A percentile compares a stretch with the other conserved stretches of the same genome.
These are phyloP conservation scores for Tromatobia lineatoria DNA, from an alignment of 2,888 invertebrate genomes.

Conservation along the genomic window DNA sequence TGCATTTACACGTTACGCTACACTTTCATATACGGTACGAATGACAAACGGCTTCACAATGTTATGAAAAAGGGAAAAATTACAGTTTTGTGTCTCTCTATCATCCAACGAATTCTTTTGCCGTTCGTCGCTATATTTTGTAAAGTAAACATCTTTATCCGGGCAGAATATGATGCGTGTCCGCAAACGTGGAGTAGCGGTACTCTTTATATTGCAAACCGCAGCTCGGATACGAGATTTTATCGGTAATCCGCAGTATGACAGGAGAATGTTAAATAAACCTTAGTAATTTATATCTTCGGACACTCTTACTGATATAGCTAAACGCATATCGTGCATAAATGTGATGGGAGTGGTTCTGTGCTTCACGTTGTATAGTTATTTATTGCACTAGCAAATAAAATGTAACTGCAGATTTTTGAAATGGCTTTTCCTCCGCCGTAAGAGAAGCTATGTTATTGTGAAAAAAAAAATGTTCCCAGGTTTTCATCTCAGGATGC, in stretches of 20 bases:
- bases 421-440: no score
- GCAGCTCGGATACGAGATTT: background rate
- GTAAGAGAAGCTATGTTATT: no score
- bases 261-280: background rate
- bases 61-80: background rate
- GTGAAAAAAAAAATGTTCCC: no score
- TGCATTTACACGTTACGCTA: conserved; percentile 3
- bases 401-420: background rate
- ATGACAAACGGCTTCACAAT: conserved; percentile 1
- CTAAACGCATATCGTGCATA: background rate
- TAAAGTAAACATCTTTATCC: conserved; percentile 18
- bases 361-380: background rate
- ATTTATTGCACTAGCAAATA: background rate
- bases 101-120: conserved; percentile 1
- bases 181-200: background rate
- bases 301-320: background rate
- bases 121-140: background rate
- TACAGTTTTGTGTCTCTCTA: background rate
- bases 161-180: background rate
- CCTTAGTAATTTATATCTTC: background rate
- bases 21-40: background rate
- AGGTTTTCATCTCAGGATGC: no score
- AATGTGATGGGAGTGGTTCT: background rate
- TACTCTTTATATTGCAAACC: background rate
- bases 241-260: background rate